Evolutionary conservation across 2,888 invertebrate species (phyloP).

Genomic region (Myopa testacea): DNA sequence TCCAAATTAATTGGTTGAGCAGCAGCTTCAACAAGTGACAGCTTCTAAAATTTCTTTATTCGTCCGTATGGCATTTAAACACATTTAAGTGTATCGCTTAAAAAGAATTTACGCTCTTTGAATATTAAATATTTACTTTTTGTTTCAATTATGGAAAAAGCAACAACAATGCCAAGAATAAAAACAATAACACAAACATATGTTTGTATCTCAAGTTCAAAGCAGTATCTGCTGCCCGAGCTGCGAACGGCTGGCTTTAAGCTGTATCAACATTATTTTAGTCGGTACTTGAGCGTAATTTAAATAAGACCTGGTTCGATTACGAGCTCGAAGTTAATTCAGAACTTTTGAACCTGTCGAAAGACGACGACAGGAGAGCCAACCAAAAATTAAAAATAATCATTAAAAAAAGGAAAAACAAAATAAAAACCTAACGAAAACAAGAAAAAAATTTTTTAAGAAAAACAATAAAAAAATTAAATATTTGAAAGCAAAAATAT

Average conservation of each 20-base stretch:
- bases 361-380: neutral
- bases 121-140: slow-evolving; percentile 25
- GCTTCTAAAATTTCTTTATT: too few species aligned
- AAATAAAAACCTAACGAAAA: neutral
- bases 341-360: neutral
- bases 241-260: slow-evolving; percentile 4
- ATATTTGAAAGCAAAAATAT: neutral
- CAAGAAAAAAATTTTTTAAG: neutral
- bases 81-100: slow-evolving; percentile 6
- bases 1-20: too few species aligned
- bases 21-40: too few species aligned
- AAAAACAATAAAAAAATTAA: neutral
- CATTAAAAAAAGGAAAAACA: neutral
- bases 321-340: slow-evolving; percentile 1
- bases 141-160: neutral
- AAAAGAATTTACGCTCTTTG: slow-evolving; percentile 10
- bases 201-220: slow-evolving; percentile 19
- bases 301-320: slow-evolving; percentile 28
- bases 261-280: slow-evolving; percentile 29
- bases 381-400: neutral
- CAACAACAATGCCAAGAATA: neutral
- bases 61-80: too few species aligned
- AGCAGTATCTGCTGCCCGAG: slow-evolving; percentile 13
- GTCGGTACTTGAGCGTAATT: slow-evolving; percentile 22
- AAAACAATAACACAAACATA: slow-evolving; percentile 7